Conservation (phyloP, 2,888 invertebrate species). For the Chymomyza caudatula region DNA sequence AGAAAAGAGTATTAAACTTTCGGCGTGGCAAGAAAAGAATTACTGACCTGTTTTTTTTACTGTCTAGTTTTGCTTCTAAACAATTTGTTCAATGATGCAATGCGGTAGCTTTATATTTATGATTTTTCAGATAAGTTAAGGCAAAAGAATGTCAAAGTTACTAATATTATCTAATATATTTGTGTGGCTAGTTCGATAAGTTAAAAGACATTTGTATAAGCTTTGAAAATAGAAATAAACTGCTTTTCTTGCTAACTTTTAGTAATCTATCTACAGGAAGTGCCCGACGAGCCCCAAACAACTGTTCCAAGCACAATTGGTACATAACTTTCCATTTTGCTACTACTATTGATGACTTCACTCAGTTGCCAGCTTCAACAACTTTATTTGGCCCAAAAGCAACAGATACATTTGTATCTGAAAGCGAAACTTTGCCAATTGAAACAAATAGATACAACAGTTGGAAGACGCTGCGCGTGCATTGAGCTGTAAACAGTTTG, state of each 20-base stretch:
- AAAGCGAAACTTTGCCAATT: constrained; percentile 58
- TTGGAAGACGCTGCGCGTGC: constrained; percentile 40
- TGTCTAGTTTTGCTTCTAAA: constrained; percentile 27
- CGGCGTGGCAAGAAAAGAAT: too few relatives aligned
- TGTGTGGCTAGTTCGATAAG: too few relatives aligned
- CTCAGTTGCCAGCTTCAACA: background rate
- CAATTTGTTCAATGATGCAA: constrained; percentile 64
- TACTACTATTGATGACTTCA: background rate
- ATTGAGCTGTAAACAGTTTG: constrained; percentile 44
- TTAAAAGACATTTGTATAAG: too few relatives aligned
- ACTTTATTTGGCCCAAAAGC: background rate
- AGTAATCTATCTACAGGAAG: background rate
- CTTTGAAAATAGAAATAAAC: too few relatives aligned
- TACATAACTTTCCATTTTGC: background rate
- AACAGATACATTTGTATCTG: background rate
- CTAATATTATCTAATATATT: too few relatives aligned
- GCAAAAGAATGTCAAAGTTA: constrained; percentile 4
- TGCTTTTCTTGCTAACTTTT: background rate
- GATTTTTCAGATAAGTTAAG: constrained; percentile 44
- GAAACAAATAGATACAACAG: constrained; percentile 40
- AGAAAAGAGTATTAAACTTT: too few relatives aligned
- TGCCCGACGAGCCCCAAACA: too few relatives aligned
- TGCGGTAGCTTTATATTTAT: constrained; percentile 62
- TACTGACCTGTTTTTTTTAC: too few relatives aligned
- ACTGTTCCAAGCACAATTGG: constrained; percentile 1